Base-by-base conservation (phyloP, 2,113 vertebrate genomes). In the Pollimyrus isidori region DNA sequence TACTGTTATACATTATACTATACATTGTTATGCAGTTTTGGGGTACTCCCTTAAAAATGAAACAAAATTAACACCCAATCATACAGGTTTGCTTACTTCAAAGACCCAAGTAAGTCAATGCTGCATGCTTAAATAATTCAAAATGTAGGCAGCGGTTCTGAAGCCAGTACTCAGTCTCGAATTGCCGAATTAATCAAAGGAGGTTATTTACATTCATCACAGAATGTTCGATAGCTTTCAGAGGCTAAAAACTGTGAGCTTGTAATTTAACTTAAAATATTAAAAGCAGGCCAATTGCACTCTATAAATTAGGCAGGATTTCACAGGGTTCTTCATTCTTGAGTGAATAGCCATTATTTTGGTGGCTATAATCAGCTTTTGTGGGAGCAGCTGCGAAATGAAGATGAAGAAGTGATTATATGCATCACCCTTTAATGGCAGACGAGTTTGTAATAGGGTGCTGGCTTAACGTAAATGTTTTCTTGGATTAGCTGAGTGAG, bases 231-330 rank as follows among this genome's bases (percentile, higher is more conserved):
- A 39, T 80, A 19, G 73, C 73, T 39, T 80, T 76, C 35, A 42
- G 35, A 80, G 15, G 73, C 35, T 80, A 80, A 80, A 35, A 80
- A 85, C 39, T 26, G 82, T 39, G 65, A 73, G 65, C 73, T 80
- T 42, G 73, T 80, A 80, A 80, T 85, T 85, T 85, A 49, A 23
- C 21, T 85, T 85, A 85, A 85, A 85, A 26, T 86, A 50, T 49
- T 50, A 48, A 50, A 86, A 48, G 42, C 46, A 46, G 82, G 82
- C 45, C 83, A 49, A 30, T 26, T 48, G 45, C 10, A 50, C 83
- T 49, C 45, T 11, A 46, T 49, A 86, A 50, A 86, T 86, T 50
- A 48, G 26, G 46, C 23, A 10, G 46, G 83, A 86, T 13, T 26
- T 80, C 73, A 42, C 30, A 80, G 30, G 62, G 62, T 42, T 42